Conservation (phyloP, 2,113 vertebrate species). For the Hyperoodon ampullatus region DNA sequence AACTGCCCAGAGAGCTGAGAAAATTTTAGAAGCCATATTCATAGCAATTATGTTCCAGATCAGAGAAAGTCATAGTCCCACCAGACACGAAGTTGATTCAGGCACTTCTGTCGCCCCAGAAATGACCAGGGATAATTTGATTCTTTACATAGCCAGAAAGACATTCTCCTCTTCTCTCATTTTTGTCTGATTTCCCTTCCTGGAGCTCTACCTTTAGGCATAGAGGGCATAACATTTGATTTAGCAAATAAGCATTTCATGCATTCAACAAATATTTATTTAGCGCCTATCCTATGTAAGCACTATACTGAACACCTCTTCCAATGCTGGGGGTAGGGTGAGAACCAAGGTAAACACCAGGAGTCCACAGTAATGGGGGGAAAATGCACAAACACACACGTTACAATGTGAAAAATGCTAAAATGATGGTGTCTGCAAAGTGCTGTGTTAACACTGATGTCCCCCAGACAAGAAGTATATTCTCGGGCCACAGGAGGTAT, state of each 20-base stretch:
- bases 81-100: not conserved
- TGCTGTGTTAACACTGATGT: not conserved
- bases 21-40: not conserved
- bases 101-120: not conserved
- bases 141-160: not conserved
- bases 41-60: not conserved
- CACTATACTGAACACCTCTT: not conserved
- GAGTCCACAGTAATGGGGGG: too few species aligned
- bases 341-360: not conserved
- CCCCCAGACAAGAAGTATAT: not conserved
- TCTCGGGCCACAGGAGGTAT: not conserved
- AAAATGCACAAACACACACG: not conserved
- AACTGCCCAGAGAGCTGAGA: not conserved
- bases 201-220: not conserved
- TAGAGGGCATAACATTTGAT: not conserved
- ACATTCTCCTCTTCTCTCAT: not conserved
- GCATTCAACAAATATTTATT: not conserved
- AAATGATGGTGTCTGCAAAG: not conserved
- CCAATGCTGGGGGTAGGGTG: not conserved
- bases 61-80: not conserved
- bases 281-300: not conserved
- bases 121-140: not conserved
- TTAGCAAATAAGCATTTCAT: conserved; percentile 10
- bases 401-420: not conserved
- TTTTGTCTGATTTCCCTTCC: conserved; percentile 22